Percentiles rank a stretch among this genome's conserved stretches.
Conservation (phyloP, 2,113 vertebrate genomes). For the Nibea albiflora region DNA sequence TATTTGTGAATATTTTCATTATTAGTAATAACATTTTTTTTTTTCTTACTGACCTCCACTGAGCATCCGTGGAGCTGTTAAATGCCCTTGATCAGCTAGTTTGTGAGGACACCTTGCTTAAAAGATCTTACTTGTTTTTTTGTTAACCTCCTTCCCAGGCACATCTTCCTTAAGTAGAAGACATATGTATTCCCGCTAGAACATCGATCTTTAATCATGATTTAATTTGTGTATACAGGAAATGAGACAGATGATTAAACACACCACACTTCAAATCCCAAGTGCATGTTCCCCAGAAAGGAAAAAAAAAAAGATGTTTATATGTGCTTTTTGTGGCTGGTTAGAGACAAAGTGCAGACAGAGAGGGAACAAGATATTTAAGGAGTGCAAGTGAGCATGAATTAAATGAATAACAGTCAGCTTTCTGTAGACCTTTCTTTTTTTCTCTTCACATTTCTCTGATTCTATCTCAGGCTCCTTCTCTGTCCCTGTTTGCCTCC, state of each 20-base stretch:
- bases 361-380: conserved; percentile 15
- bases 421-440: conserved; percentile 19
- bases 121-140: background rate
- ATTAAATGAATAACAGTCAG: conserved; percentile 42
- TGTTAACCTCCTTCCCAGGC: background rate
- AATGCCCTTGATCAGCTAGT: background rate
- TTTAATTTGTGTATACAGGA: conserved; percentile 20
- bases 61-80: background rate
- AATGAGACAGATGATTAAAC: conserved; percentile 50
- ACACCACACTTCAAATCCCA: conserved; percentile 2
- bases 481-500: conserved; percentile 20
- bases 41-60: background rate
- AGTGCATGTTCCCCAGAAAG: conserved; percentile 6
- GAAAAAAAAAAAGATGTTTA: conserved; percentile 3
- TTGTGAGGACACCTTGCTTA: background rate
- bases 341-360: conserved; percentile 11
- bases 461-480: conserved; percentile 14
- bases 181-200: background rate
- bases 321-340: conserved; percentile 14
- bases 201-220: conserved; percentile 34
- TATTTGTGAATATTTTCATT: background rate
- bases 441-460: conserved; percentile 27
- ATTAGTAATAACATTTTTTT: background rate
- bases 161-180: conserved; percentile 1
- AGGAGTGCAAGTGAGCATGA: conserved; percentile 21